Evolutionary conservation across 2,797 vertebrate species (phyloP).

Genomic region (Melanotaenia pygmaea): DNA sequence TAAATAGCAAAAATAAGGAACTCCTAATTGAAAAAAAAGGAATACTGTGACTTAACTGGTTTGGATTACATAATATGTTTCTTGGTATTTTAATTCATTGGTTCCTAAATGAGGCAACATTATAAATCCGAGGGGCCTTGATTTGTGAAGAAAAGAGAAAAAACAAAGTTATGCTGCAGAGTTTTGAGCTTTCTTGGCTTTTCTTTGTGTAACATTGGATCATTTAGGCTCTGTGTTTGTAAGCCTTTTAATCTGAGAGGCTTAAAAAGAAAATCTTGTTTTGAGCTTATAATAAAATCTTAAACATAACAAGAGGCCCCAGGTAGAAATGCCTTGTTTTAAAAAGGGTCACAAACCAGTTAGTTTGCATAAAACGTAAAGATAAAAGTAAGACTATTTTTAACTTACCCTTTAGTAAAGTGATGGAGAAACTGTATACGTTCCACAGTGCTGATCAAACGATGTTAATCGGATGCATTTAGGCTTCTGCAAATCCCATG

Average conservation of each 20-base stretch:
- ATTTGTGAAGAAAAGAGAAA: neutral
- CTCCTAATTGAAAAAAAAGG: neutral
- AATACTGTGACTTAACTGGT: neutral
- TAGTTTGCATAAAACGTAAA: too few relatives aligned
- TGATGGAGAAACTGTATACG: conserved; percentile 9
- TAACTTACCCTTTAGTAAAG: neutral
- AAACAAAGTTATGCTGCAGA: neutral
- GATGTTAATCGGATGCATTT: conserved; percentile 61
- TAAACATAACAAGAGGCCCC: too few relatives aligned
- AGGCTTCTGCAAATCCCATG: conserved; percentile 64
- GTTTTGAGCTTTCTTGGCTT: neutral
- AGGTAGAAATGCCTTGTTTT: too few relatives aligned
- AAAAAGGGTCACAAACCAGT: too few relatives aligned
- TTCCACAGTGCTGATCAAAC: conserved; percentile 39
- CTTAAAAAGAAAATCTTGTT: too few relatives aligned
- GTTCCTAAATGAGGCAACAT: neutral
- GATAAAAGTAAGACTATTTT: too few relatives aligned
- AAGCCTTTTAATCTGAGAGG: too few relatives aligned
- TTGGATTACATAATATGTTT: neutral
- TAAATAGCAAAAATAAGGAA: neutral
- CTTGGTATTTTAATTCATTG: neutral
- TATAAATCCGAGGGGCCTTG: neutral
- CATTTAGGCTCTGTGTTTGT: neutral
- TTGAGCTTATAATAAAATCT: too few relatives aligned
- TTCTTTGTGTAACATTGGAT: neutral